Conservation (phyloP, 2,888 invertebrate genomes). For the Clistopyga incitator region DNA sequence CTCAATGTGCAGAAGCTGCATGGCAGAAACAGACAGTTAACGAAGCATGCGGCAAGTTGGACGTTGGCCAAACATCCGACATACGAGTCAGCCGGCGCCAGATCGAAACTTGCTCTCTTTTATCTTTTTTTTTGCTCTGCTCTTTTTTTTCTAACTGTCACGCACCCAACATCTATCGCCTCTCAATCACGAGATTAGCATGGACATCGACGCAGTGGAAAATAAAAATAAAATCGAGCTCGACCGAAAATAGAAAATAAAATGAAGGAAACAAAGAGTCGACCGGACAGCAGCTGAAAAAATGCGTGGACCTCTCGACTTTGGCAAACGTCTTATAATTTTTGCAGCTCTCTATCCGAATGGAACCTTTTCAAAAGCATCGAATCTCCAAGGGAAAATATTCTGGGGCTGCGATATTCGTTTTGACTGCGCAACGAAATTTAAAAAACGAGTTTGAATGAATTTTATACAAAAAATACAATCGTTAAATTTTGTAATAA, state of each 20-base stretch:
- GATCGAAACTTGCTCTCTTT: slow-evolving; percentile 43
- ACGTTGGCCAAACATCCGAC: slow-evolving; percentile 55
- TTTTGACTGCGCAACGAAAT: too few relatives aligned
- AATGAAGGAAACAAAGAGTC: slow-evolving; percentile 1
- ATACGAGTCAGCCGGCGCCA: slow-evolving; percentile 51
- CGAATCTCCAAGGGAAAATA: neutral
- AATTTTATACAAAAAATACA: too few relatives aligned
- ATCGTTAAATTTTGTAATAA: too few relatives aligned
- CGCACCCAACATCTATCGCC: slow-evolving; percentile 11
- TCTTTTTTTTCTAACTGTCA: slow-evolving; percentile 4
- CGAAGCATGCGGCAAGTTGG: slow-evolving; percentile 40
- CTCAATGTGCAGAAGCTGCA: slow-evolving; percentile 1
- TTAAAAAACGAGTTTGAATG: too few relatives aligned
- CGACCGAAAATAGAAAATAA: slow-evolving; percentile 34
- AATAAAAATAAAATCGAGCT: slow-evolving; percentile 47
- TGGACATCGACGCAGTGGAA: neutral
- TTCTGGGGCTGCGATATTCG: too few relatives aligned
- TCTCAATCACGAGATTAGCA: slow-evolving; percentile 42
- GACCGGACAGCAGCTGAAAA: neutral
- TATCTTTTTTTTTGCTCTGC: neutral
- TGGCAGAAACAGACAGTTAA: slow-evolving; percentile 35
- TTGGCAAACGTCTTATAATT: neutral
- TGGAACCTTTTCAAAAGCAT: neutral
- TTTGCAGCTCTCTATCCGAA: neutral
- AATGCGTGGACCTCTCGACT: neutral